phyloP scores from a whole-genome alignment of 1,140 invertebrate genomes.

The Hycleus phaleratus region DNA sequence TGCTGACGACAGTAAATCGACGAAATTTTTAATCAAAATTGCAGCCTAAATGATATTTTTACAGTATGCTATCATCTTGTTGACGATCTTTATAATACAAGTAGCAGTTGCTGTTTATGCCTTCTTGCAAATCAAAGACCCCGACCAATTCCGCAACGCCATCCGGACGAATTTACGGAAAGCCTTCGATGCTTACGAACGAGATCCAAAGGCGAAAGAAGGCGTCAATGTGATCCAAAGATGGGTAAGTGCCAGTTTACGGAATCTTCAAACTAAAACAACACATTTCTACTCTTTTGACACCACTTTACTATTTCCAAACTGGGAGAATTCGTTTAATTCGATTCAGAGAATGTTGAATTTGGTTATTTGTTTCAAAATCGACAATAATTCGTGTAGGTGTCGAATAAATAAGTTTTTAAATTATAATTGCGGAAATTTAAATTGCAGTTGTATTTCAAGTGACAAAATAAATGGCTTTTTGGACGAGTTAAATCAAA shows the following conservation, averaged over 20 bases:
- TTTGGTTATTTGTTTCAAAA: no score
- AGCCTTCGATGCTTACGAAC: conserved; percentile 42
- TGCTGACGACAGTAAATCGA: conserved; percentile 62
- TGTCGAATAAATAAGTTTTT: no score
- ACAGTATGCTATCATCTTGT: conserved; percentile 45
- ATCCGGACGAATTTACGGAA: conserved; percentile 27
- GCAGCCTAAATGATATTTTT: conserved; percentile 12
- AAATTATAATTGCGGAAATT: no score
- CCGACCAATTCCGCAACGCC: conserved; percentile 4
- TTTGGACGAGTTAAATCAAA: no score
- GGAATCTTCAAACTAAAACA: background rate
- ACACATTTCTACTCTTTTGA: no score
- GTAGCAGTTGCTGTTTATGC: conserved; percentile 42
- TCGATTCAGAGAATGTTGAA: no score
- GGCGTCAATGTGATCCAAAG: conserved; percentile 47
- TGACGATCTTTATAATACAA: conserved; percentile 47
- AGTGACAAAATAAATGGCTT: no score
- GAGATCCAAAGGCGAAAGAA: conserved; percentile 26
- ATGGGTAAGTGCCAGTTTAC: conserved; percentile 43
- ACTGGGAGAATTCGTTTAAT: no score
- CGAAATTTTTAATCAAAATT: background rate
- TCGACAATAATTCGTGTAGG: no score
- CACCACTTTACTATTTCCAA: no score
- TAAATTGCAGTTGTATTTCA: no score
- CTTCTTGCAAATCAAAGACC: conserved; percentile 38